A percentile compares a stretch with the other conserved stretches of the same genome.
These are phyloP conservation scores for Drosophila suzukii DNA, from an alignment of 1,140 invertebrate genomes.

Conservation along the genomic window DNA sequence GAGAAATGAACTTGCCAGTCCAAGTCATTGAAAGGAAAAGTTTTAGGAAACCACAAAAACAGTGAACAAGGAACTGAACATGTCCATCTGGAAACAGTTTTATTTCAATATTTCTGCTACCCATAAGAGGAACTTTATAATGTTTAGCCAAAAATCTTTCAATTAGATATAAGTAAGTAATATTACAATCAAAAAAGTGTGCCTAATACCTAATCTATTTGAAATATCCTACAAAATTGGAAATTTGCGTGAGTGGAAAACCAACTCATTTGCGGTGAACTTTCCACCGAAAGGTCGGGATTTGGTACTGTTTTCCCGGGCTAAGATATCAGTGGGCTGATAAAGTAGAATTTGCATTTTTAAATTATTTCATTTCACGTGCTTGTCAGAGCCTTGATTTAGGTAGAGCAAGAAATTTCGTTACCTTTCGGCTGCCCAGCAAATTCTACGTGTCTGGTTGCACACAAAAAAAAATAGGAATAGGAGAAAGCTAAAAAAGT, in stretches of 20 bases:
- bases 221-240: slow-evolving; percentile 2
- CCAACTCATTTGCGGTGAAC: slow-evolving; percentile 24
- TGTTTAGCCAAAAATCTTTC: neutral
- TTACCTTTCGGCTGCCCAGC: slow-evolving; percentile 42
- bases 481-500: slow-evolving; percentile 28
- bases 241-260: slow-evolving; percentile 38
- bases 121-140: neutral
- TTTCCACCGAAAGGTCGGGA: neutral
- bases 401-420: slow-evolving; percentile 54
- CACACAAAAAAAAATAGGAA: slow-evolving; percentile 25
- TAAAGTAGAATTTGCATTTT: slow-evolving; percentile 70
- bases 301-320: slow-evolving; percentile 56
- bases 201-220: neutral
- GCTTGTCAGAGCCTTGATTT: slow-evolving; percentile 74
- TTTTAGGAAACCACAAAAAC: slow-evolving; percentile 42
- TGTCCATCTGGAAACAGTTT: slow-evolving; percentile 31
- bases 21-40: slow-evolving; percentile 60
- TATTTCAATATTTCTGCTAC: slow-evolving; percentile 23
- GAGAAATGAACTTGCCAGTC: slow-evolving; percentile 55
- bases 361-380: slow-evolving; percentile 79
- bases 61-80: slow-evolving; percentile 32
- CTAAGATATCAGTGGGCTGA: slow-evolving; percentile 56
- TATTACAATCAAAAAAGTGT: neutral
- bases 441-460: slow-evolving; percentile 53
- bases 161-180: neutral